Evolutionary conservation across 2,797 vertebrate species (phyloP), one percentile per base, ranked within the genome.

Genomic region (Monodelphis domestica): DNA sequence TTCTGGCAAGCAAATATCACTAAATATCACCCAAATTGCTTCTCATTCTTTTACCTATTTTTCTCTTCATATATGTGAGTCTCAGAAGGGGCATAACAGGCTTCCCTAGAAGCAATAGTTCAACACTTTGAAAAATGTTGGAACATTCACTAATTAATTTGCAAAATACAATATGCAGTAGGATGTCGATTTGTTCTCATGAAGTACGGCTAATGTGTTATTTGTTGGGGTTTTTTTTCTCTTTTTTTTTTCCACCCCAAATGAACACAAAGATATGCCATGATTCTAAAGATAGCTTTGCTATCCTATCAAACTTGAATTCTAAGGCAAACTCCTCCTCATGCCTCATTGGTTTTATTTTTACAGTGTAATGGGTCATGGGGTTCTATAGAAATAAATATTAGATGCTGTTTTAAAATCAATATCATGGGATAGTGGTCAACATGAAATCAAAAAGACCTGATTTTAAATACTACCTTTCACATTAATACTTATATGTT

Each of bases 111-210:
- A 53, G 26, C 94, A 95, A 33, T 55, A 96, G 70, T 95, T 95
- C 87, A 96, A 38, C 45, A 92, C 50, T 95, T 95, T 96, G 53
- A 29, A 87, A 95, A 95, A 90, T 93, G 53, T 94, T 96, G 90
- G 89, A 91, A 97, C 96, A 94, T 88, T 93, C 93, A 95, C 17
- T 6, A 96, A 95, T 97, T 96, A 95, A 96, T 91, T 97, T 97
- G 91, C 95, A 56, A 90, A 38, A 28, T 90, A 95, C 95, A 93
- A 51, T 96, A 52, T 55, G 14, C 92, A 96, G 96, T 95, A 10
- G 0, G 59, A 96, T 93, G 50, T 87, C 88, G 15, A 94, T 94
- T 95, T 96, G 91, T 96, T 93, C 88, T 94, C 88, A 30, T 87
- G 87, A 38, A 95, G 33, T n/a, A 92, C 38, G 84, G 88, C 87